Evolutionary conservation across 2,888 invertebrate species (phyloP), one percentile per base, ranked within the genome.

Genomic region (Parapristionchus giblindavisi): DNA sequence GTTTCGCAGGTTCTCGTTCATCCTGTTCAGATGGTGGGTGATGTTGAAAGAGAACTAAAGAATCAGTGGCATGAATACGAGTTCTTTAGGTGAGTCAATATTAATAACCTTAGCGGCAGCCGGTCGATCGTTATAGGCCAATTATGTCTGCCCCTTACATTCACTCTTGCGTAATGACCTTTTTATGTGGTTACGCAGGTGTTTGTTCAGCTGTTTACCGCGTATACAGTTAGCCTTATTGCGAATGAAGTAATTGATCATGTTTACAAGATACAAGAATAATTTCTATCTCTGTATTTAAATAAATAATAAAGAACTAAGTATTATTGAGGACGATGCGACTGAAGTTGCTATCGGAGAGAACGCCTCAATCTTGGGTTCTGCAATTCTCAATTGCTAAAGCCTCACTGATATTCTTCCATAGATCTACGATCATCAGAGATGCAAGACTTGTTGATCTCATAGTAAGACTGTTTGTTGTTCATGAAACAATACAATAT

Each of bases 21-120:
- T 40, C 70, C 70, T 21, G 27, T 40, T 21, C 70, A 56, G 29
- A 24, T 56, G 14, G 40, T 71, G 3, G 36, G 38, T 38, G 70
- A 71, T 21, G 56, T 71, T 8, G 70, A 71, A 40, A 36, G 70
- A 71, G 70, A 71, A 32, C 29, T 71, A 21, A 71, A 71, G 56
- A 56, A 56, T 71, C 70, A 71, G 5, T 71, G 70, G 70, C 70
- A 71, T n/a, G 70, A 71, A 8, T 71, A 56, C 56, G 70, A 71
- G 24, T 71, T 71, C 70, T 54, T 27, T 40, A 54, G 70, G 70
- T 71, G n/a, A 61, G 61, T 8, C 21, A 61, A 40, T 8, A 17
- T n/a, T n/a, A 2, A 60, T 8, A n/a, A n/a, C n/a, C n/a, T n/a
- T n/a, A n/a, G n/a, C n/a, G n/a, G n/a, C n/a, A n/a, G 24, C 60